These are phyloP conservation scores for Kryptopterus vitreolus DNA, from an alignment of 2,797 vertebrate species.

Conservation along the genomic window DNA sequence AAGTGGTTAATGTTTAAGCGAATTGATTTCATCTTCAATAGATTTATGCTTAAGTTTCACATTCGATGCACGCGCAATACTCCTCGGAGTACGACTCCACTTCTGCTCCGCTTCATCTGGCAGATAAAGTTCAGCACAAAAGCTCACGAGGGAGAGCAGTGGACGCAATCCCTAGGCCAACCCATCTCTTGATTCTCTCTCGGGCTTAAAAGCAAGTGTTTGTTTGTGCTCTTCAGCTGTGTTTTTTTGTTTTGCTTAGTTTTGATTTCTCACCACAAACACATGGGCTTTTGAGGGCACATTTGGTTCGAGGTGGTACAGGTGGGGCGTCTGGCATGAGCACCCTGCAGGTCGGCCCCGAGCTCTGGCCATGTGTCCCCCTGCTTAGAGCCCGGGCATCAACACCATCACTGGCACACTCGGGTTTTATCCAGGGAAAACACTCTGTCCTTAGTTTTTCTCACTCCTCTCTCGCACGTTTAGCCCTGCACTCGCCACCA, in stretches of 20 bases:
- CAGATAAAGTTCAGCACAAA: conserved; percentile 37
- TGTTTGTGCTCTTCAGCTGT: conserved; percentile 37
- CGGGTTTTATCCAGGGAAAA: conserved; percentile 49
- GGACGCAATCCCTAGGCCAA: not conserved
- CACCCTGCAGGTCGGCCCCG: conserved; percentile 37
- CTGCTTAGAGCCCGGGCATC: conserved; percentile 36
- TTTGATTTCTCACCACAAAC: conserved; percentile 42
- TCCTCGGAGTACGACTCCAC: conserved; percentile 52
- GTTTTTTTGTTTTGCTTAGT: not conserved
- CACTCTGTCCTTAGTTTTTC: conserved; percentile 35
- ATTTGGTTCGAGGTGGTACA: conserved; percentile 53
- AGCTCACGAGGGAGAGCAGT: conserved; percentile 14
- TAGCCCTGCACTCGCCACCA: conserved; percentile 24
- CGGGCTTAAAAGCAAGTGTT: conserved; percentile 51
- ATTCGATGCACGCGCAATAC: conserved; percentile 32
- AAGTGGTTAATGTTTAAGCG: not conserved
- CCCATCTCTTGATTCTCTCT: conserved; percentile 7
- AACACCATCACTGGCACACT: conserved; percentile 33
- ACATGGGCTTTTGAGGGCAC: conserved; percentile 31
- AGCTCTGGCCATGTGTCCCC: conserved; percentile 45
- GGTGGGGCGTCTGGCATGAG: conserved; percentile 47
- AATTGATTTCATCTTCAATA: not conserved
- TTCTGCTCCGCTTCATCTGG: conserved; percentile 55
- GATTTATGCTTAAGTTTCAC: not conserved
- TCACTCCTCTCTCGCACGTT: conserved; percentile 37